These are phyloP conservation scores for Semicossyphus pulcher DNA, from an alignment of 2,113 vertebrate genomes.

Conservation along the genomic window DNA sequence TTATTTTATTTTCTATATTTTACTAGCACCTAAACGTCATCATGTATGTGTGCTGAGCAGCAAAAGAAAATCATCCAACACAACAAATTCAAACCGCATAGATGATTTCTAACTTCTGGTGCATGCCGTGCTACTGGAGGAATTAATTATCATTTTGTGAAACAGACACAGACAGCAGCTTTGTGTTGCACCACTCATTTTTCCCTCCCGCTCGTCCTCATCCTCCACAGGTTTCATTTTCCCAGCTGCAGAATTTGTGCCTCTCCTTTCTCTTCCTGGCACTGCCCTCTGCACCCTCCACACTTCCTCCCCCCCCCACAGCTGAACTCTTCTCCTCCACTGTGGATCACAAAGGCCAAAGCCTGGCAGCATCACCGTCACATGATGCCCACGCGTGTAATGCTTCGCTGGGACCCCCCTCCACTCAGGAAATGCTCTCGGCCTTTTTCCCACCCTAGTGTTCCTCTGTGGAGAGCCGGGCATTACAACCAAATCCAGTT, in stretches of 20 bases:
- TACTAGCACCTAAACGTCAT: too few species aligned
- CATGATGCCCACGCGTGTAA: slow-evolving; percentile 80
- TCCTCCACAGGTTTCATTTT: not conserved
- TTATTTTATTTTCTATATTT: too few species aligned
- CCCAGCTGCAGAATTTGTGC: slow-evolving; percentile 14
- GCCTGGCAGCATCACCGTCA: slow-evolving; percentile 77
- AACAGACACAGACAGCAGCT: not conserved
- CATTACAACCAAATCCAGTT: slow-evolving; percentile 80
- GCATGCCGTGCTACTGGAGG: rapidly evolving
- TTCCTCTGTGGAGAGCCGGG: slow-evolving; percentile 76
- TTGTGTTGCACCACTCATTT: not conserved
- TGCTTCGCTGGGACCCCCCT: slow-evolving; percentile 85
- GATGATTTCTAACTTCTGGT: not conserved
- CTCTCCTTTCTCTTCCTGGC: slow-evolving; percentile 37
- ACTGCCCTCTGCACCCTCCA: slow-evolving; percentile 38
- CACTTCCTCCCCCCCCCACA: slow-evolving; percentile 37
- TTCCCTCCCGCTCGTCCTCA: not conserved
- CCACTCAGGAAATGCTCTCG: slow-evolving; percentile 81
- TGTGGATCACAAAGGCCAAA: slow-evolving; percentile 67
- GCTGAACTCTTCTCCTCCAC: slow-evolving; percentile 53
- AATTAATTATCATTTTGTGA: not conserved
- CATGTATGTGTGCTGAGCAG: not conserved
- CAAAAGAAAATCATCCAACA: not conserved
- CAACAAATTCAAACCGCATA: not conserved
- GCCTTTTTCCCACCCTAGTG: slow-evolving; percentile 84